phyloP scores from a whole-genome alignment of 1,140 invertebrate species.

The Hylaeus volcanicus region DNA sequence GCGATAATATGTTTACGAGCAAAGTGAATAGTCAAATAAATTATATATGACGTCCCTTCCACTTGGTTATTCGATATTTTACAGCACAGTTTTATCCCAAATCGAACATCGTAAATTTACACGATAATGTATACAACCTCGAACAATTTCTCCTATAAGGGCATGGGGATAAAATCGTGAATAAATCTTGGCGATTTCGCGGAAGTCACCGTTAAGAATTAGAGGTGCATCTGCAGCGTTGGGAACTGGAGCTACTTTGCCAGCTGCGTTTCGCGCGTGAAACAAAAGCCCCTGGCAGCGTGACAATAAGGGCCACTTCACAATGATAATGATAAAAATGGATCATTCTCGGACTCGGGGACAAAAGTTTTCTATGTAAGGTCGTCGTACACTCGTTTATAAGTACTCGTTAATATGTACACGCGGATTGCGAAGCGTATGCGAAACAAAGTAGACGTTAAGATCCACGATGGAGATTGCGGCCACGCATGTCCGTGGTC shows the following conservation, averaged over 20 bases:
- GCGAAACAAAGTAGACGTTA: constrained; percentile 32
- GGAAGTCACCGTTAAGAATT: constrained; percentile 24
- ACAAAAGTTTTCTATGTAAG: constrained; percentile 44
- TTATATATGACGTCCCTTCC: too few species aligned
- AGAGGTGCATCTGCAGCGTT: constrained; percentile 19
- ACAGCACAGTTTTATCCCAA: background rate
- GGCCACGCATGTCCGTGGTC: background rate
- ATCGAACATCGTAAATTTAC: background rate
- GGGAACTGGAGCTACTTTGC: constrained; percentile 41
- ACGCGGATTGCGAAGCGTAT: constrained; percentile 3
- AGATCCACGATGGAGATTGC: constrained; percentile 18
- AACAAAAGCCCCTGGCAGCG: constrained; percentile 45
- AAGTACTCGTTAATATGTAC: constrained; percentile 26
- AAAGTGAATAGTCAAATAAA: too few species aligned
- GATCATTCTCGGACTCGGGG: constrained; percentile 22
- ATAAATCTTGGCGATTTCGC: background rate
- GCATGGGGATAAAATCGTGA: too few species aligned
- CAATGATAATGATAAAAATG: constrained; percentile 53
- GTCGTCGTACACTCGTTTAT: background rate
- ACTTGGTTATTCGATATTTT: background rate
- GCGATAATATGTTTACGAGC: too few species aligned
- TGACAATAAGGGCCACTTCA: constrained; percentile 52
- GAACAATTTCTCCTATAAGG: too few species aligned
- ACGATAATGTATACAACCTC: background rate
- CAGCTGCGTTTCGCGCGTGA: constrained; percentile 23